Evolutionary conservation across 53 echinoderm and acorn worm species (phyloP).

Genomic region (Glandiceps talaboti): DNA sequence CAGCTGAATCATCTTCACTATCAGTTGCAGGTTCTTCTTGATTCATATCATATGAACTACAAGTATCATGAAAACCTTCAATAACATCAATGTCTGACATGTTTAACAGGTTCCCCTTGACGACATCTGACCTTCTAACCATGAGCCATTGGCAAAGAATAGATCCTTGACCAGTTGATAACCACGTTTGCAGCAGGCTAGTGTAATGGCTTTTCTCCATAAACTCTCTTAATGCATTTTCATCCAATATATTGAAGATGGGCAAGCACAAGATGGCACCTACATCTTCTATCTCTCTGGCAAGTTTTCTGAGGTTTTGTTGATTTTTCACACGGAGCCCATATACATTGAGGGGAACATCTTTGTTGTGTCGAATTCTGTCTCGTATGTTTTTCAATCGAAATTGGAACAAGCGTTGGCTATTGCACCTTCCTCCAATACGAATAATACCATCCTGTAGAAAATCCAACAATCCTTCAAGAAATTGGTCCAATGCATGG

Average conservation of each 20-base stretch:
- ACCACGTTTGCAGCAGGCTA: not conserved
- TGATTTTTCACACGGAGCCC: not conserved
- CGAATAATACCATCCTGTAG: constrained; percentile 33
- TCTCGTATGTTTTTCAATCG: constrained; percentile 43
- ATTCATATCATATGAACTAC: too few relatives aligned
- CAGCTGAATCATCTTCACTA: not conserved
- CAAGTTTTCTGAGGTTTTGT: not conserved
- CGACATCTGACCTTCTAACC: not conserved
- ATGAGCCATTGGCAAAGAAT: not conserved
- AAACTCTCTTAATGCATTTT: not conserved
- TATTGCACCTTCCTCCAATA: constrained; percentile 61
- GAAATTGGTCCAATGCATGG: constrained; percentile 91
- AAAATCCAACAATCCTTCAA: constrained; percentile 58
- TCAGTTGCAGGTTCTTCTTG: too few relatives aligned
- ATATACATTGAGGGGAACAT: not conserved
- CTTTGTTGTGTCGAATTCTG: not conserved
- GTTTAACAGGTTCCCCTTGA: not conserved
- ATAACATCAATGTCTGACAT: not conserved
- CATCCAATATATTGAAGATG: not conserved
- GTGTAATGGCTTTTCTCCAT: not conserved
- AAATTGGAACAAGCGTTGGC: constrained; percentile 40
- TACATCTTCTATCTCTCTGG: not conserved
- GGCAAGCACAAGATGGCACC: not conserved
- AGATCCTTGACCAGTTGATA: not conserved
- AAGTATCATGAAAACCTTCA: not conserved